Base-by-base conservation (phyloP, 2,797 vertebrate genomes). In the Alauda arvensis region DNA sequence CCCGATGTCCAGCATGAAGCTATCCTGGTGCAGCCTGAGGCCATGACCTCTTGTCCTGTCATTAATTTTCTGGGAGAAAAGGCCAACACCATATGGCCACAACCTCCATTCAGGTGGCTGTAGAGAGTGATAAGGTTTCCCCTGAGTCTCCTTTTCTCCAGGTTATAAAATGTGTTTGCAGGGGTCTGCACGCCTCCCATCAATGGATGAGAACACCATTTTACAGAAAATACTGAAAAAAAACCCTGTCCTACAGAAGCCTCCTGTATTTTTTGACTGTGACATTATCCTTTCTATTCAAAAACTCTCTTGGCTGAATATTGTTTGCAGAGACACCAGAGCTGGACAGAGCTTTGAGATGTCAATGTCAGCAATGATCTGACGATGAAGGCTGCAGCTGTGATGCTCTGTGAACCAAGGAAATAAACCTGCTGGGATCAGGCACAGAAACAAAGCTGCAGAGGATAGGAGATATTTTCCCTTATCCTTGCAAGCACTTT, bases 351-450 rank as follows among this genome's bases (percentile, higher is more conserved):
- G 16, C 28, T 93, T 82, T 89, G 49, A 45, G 34, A n/a, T 12
- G 18, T 33, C 0, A 0, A 14, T 76, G 69, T 56, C 62, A 90
- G 48, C 68, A 68, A 8, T 10, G 13, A 20, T 77, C 86, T 89
- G 86, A 82, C 60, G 80, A 86, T 0, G 2, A 88, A 79, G 55
- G 8, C 40, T 62, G 28, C 26, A 77, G 24, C 52, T 81, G 48
- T 46, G 59, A 45, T 66, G 52, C 14, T 75, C 33, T 82, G 66
- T 71, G 76, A 90, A 74, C 34, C 55, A 72, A 20, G 25, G 28
- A 85, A 88, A 85, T 34, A 89, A 92, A 77, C 25, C 17, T 62
- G 46, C 33, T 75, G 40, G 8, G 26, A 65, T 69, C 29, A 85
- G 24, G 23, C 68, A 77, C 13, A 68, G 65, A 87, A 79, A 59